These are phyloP conservation scores for Augochlorella aurata DNA, from an alignment of 2,888 invertebrate species.

Conservation along the genomic window DNA sequence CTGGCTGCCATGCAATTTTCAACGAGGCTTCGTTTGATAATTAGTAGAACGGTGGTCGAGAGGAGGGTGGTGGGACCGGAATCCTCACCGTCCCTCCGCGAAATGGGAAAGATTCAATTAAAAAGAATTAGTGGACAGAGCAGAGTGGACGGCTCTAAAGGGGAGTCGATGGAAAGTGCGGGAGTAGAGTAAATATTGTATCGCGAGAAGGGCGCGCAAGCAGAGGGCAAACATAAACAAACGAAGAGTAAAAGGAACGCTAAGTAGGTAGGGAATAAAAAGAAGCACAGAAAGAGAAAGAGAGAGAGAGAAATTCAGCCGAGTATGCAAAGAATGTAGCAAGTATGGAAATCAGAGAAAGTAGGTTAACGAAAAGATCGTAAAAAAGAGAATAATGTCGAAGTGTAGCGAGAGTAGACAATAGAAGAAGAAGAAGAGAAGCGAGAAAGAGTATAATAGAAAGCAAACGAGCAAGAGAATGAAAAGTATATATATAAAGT, in stretches of 20 bases:
- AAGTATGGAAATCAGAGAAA: background rate
- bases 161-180: background rate
- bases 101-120: background rate
- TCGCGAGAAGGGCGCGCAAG: background rate
- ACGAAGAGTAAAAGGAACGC: background rate
- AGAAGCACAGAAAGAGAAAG: background rate
- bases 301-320: no score
- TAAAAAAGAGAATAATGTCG: background rate
- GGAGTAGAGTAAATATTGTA: background rate
- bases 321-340: background rate
- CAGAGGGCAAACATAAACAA: background rate
- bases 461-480: background rate
- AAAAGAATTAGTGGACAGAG: background rate
- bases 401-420: background rate
- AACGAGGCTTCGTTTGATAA: slow-evolving; percentile 7
- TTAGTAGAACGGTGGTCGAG: background rate
- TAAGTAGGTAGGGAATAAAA: background rate
- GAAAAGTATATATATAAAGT: background rate
- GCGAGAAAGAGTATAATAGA: background rate
- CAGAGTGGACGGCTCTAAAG: background rate
- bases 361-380: background rate
- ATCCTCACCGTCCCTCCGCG: background rate
- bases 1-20: slow-evolving; percentile 8
- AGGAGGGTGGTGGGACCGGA: background rate
- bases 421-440: background rate